A percentile compares a stretch with the other conserved stretches of the same genome.
Conservation (phyloP, 37 sponge, comb jelly and placozoan species). For the Cliona cf. orientalis region DNA sequence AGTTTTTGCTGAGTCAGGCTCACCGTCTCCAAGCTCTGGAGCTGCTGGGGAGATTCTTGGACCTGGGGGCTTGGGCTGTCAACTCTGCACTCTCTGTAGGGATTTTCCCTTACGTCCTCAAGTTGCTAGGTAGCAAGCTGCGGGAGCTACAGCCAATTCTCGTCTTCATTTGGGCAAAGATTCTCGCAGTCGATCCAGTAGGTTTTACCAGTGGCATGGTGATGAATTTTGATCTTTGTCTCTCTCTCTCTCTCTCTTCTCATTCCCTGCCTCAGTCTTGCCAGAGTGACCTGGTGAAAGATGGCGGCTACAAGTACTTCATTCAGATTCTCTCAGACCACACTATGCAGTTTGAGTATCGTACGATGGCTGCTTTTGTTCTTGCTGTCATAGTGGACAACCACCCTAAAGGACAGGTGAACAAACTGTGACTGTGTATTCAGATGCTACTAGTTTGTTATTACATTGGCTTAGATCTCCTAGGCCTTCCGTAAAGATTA, state of each 20-base stretch:
- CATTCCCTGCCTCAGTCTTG: conserved; percentile 68
- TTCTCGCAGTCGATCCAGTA: conserved; percentile 87
- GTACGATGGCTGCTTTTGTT: conserved; percentile 91
- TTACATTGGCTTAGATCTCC: not conserved
- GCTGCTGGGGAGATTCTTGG: conserved; percentile 90
- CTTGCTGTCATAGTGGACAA: conserved; percentile 71
- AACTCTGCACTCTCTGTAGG: conserved; percentile 91
- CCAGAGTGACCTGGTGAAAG: conserved; percentile 88
- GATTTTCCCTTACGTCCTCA: conserved; percentile 96
- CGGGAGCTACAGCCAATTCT: conserved; percentile 92
- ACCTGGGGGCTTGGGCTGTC: conserved; percentile 95
- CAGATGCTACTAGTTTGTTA: not conserved
- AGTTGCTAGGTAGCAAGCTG: conserved; percentile 91
- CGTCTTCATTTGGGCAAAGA: conserved; percentile 99
- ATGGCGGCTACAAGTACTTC: conserved; percentile 88
- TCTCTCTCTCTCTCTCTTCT: not conserved
- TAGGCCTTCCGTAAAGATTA: not conserved
- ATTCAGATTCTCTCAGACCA: conserved; percentile 75
- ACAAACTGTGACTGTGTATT: too few species aligned
- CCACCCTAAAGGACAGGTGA: conserved; percentile 79
- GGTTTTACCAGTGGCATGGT: conserved; percentile 4
- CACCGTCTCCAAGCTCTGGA: conserved; percentile 93
- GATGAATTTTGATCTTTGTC: not conserved
- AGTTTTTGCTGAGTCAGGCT: conserved; percentile 94
- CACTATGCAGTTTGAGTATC: conserved; percentile 86